phyloP scores from a whole-genome alignment of 2,113 vertebrate genomes.

The Eolophus roseicapilla region DNA sequence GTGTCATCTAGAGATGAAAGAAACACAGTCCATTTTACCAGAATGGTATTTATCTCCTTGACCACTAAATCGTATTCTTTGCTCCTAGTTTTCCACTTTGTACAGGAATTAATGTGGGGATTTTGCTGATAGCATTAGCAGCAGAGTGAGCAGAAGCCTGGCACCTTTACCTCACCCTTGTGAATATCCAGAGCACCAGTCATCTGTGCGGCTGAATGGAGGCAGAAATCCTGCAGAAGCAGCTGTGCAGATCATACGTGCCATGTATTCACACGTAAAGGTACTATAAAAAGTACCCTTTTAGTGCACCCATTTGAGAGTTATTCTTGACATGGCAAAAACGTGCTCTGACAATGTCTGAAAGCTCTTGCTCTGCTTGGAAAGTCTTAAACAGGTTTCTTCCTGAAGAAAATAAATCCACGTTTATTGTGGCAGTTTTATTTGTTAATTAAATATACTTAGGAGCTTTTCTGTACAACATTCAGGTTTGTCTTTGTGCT shows the following conservation, averaged over 20 bases:
- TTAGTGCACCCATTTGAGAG: not conserved
- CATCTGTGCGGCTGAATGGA: not conserved
- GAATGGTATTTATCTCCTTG: not conserved
- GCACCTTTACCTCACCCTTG: not conserved
- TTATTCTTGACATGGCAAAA: slow-evolving; percentile 32
- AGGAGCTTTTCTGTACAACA: not conserved
- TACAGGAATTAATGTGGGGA: not conserved
- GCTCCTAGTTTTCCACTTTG: not conserved
- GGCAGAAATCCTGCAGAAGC: not conserved
- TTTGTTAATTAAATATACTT: slow-evolving; percentile 11
- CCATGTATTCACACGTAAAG: not conserved
- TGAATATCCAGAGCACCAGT: not conserved
- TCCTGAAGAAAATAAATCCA: slow-evolving; percentile 29
- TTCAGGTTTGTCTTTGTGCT: not conserved
- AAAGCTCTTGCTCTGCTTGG: not conserved
- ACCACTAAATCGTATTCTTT: not conserved
- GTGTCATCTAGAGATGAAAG: not conserved
- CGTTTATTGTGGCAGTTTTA: slow-evolving; percentile 18
- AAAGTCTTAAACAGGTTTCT: slow-evolving; percentile 17
- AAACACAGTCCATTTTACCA: not conserved
- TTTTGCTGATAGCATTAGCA: not conserved
- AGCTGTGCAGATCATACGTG: not conserved
- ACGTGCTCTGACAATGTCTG: not conserved
- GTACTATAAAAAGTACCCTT: not conserved
- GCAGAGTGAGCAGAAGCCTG: not conserved